Conservation (phyloP, 1,140 invertebrate species). For the Danaus melanippus region DNA sequence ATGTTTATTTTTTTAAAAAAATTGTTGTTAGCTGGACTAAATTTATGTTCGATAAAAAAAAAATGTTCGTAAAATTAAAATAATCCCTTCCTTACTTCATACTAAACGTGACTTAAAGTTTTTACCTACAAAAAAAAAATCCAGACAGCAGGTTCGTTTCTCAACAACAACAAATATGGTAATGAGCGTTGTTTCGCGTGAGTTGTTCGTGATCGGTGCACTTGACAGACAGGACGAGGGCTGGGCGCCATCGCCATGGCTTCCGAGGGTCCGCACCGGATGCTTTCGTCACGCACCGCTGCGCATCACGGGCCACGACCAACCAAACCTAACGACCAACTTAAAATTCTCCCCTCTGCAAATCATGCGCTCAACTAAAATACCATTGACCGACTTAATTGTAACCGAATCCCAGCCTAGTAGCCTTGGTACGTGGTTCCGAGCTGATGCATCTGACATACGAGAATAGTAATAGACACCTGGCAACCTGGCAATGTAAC, state of each 20-base stretch:
- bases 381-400: slow-evolving; percentile 28
- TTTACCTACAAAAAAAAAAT: not conserved
- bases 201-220: slow-evolving; percentile 17
- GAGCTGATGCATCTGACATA: slow-evolving; percentile 33
- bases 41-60: no score
- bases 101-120: no score
- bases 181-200: slow-evolving; percentile 14
- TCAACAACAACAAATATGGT: slow-evolving; percentile 12
- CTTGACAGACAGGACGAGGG: slow-evolving; percentile 27
- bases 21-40: no score
- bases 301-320: slow-evolving; percentile 50
- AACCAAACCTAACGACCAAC: slow-evolving; percentile 25
- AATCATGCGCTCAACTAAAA: slow-evolving; percentile 26
- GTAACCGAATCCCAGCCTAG: slow-evolving; percentile 23
- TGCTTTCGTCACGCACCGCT: slow-evolving; percentile 53
- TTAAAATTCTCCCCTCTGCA: slow-evolving; percentile 8
- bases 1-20: no score
- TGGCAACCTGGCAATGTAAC: slow-evolving; percentile 29
- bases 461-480: slow-evolving; percentile 29
- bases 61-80: no score
- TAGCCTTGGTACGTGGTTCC: slow-evolving; percentile 46
- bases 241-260: slow-evolving; percentile 30
- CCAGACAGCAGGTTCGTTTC: slow-evolving; percentile 4
- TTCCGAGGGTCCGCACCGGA: slow-evolving; percentile 50
- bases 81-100: no score